phyloP scores from a whole-genome alignment of 2,113 vertebrate genomes.

The Pomatorhinus ruficollis region DNA sequence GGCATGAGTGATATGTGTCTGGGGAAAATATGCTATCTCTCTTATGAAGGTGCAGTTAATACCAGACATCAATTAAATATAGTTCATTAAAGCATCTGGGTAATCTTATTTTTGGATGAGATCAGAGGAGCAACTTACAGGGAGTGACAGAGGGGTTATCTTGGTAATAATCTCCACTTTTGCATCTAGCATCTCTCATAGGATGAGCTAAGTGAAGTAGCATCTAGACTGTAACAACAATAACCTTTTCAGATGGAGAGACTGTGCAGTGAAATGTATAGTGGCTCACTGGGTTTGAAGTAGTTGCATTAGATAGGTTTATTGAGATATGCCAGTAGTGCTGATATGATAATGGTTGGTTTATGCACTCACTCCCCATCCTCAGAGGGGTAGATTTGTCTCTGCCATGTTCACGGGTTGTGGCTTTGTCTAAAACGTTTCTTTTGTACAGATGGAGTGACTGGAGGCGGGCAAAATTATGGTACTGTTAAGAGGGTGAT shows the following conservation, averaged over 20 bases:
- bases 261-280: conserved; percentile 4
- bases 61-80: conserved; percentile 42
- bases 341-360: background rate
- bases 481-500: background rate
- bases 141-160: conserved; percentile 2
- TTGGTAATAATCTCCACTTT: conserved; percentile 19
- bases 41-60: conserved; percentile 43
- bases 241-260: conserved; percentile 30
- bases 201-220: background rate
- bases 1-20: conserved; percentile 27
- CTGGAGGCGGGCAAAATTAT: background rate
- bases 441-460: background rate
- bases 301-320: background rate
- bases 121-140: background rate
- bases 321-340: background rate
- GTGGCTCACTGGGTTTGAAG: background rate
- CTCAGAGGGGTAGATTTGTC: background rate
- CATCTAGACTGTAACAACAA: background rate
- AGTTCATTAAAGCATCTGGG: conserved; percentile 61
- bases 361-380: background rate
- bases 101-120: conserved; percentile 57
- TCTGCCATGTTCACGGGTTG: background rate
- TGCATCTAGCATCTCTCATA: background rate
- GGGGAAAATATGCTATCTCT: conserved; percentile 28
- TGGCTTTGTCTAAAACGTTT: background rate